A percentile compares a stretch with the other conserved stretches of the same genome.
Evolutionary conservation across 1,140 invertebrate genomes (phyloP).

Genomic region (Polyergus mexicanus): DNA sequence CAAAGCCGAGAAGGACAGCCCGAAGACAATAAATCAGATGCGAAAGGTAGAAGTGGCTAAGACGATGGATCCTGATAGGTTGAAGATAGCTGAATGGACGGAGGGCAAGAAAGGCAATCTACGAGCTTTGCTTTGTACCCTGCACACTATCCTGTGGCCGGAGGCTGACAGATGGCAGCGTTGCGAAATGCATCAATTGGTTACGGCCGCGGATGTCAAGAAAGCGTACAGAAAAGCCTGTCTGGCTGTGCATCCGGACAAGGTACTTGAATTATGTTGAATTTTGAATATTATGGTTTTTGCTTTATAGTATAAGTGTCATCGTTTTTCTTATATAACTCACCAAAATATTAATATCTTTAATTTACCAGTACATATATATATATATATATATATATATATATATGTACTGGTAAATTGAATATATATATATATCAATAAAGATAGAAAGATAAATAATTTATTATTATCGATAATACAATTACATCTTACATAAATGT

Average conservation of each 20-base stretch:
- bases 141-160: slow-evolving; percentile 98
- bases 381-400: no score
- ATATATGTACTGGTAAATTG: not conserved
- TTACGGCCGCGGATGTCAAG: slow-evolving; percentile 96
- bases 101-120: slow-evolving; percentile 99
- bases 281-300: not conserved
- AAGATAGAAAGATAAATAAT: not conserved
- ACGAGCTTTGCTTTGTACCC: slow-evolving; percentile 96
- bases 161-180: slow-evolving; percentile 95
- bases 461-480: not conserved
- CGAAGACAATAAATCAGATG: slow-evolving; percentile 97
- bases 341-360: not conserved
- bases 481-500: not conserved
- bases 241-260: slow-evolving; percentile 99
- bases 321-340: slow-evolving; percentile 35
- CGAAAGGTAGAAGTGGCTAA: slow-evolving; percentile 94
- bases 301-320: slow-evolving; percentile 18
- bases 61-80: slow-evolving; percentile 96
- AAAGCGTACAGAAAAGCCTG: slow-evolving; percentile 98
- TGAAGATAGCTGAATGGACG: slow-evolving; percentile 94
- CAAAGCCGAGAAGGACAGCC: slow-evolving; percentile 92
- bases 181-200: slow-evolving; percentile 97
- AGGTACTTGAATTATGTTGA: slow-evolving; percentile 88
- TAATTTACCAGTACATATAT: not conserved
- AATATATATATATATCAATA: not conserved